Conservation (phyloP, 2,888 invertebrate species). For the Empis livida region DNA sequence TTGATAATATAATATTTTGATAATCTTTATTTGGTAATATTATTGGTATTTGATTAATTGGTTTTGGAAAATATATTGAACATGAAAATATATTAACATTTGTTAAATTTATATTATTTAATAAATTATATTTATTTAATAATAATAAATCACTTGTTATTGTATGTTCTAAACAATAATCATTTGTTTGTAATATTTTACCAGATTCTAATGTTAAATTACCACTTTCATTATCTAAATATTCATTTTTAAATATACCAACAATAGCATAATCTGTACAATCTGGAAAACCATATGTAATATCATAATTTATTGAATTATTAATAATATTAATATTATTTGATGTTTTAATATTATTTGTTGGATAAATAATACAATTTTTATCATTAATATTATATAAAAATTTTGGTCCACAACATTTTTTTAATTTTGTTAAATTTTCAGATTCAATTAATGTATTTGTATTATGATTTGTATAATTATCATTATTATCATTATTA, state of each 20-base stretch:
- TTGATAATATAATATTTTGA: constrained; percentile 50
- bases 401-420: constrained; percentile 58
- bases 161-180: constrained; percentile 19
- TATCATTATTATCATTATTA: too few relatives aligned
- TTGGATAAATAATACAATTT: constrained; percentile 32
- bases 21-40: neutral
- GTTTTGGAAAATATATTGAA: constrained; percentile 40
- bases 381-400: constrained; percentile 44
- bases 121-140: too few relatives aligned
- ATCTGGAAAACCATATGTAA: constrained; percentile 22
- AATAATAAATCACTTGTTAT: neutral
- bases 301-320: constrained; percentile 21
- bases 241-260: constrained; percentile 42
- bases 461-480: too few relatives aligned
- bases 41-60: constrained; percentile 2
- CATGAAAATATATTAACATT: constrained; percentile 50
- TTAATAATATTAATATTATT: constrained; percentile 8
- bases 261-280: constrained; percentile 24
- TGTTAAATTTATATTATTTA: neutral
- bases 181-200: constrained; percentile 17
- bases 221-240: constrained; percentile 40
- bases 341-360: neutral
- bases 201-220: constrained; percentile 39
- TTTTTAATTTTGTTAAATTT: constrained; percentile 36
- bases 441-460: constrained; percentile 16